Conservation (phyloP, 2,888 invertebrate genomes). For the Periphyllus acericola region DNA sequence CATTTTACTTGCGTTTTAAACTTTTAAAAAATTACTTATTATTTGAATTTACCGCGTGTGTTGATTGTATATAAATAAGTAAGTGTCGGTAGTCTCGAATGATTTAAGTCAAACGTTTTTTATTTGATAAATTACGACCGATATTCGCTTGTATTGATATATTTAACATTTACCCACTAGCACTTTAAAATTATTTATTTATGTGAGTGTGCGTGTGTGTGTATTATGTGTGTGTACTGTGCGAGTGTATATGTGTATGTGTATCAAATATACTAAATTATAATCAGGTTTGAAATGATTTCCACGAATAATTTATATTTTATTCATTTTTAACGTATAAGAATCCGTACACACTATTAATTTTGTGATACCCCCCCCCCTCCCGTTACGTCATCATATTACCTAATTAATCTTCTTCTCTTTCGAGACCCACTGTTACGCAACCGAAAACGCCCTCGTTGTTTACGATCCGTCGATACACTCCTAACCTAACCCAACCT, state of each 20-base stretch:
- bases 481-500: constrained; percentile 22
- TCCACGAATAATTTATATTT: neutral
- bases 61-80: too few species aligned
- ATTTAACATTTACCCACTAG: too few species aligned
- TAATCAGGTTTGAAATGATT: too few species aligned
- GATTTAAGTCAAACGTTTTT: too few species aligned
- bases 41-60: too few species aligned
- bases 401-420: constrained; percentile 26
- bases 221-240: neutral
- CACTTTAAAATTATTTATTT: neutral
- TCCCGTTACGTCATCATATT: neutral
- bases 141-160: too few species aligned
- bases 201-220: neutral
- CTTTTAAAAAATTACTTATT: too few species aligned
- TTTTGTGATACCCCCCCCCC: neutral
- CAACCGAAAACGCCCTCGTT: neutral
- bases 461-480: constrained; percentile 10
- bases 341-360: neutral
- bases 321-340: neutral
- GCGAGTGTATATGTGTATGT: neutral
- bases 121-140: too few species aligned
- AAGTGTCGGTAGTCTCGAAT: too few species aligned
- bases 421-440: constrained; percentile 7
- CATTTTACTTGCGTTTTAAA: too few species aligned
- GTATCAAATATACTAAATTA: too few species aligned